Percentiles rank a stretch among this genome's conserved stretches.
Conservation (phyloP, 2,888 invertebrate genomes). For the Himalopsyche anomala region DNA sequence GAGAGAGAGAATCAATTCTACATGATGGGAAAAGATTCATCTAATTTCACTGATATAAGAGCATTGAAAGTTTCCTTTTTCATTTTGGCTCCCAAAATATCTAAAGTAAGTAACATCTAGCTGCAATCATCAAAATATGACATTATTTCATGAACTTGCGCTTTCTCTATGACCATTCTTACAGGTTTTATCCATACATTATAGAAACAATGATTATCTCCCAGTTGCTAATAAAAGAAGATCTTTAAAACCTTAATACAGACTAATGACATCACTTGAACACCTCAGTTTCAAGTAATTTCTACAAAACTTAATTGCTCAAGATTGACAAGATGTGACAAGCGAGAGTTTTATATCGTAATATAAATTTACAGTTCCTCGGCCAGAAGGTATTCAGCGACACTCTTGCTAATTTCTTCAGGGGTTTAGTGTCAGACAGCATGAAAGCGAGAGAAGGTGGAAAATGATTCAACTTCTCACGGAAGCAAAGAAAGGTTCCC, state of each 20-base stretch:
- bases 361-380: background rate
- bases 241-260: too few species aligned
- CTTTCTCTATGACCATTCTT: too few species aligned
- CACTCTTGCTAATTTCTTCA: background rate
- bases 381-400: background rate
- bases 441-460: constrained; percentile 11
- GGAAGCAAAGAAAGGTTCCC: constrained; percentile 73
- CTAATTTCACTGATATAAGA: constrained; percentile 69
- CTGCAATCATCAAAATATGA: too few species aligned
- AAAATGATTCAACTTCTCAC: constrained; percentile 77
- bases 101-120: too few species aligned
- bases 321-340: background rate
- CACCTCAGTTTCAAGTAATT: too few species aligned
- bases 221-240: too few species aligned
- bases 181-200: too few species aligned
- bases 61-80: constrained; percentile 61
- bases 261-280: too few species aligned
- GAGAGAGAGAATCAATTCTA: constrained; percentile 68
- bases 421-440: constrained; percentile 50
- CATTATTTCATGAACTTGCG: too few species aligned
- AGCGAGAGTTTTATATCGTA: background rate
- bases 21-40: too few species aligned
- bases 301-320: too few species aligned
- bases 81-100: constrained; percentile 51
- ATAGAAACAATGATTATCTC: too few species aligned